phyloP scores from a whole-genome alignment of 53 echinoderm and acorn worm species.

The Patiria pectinifera region DNA sequence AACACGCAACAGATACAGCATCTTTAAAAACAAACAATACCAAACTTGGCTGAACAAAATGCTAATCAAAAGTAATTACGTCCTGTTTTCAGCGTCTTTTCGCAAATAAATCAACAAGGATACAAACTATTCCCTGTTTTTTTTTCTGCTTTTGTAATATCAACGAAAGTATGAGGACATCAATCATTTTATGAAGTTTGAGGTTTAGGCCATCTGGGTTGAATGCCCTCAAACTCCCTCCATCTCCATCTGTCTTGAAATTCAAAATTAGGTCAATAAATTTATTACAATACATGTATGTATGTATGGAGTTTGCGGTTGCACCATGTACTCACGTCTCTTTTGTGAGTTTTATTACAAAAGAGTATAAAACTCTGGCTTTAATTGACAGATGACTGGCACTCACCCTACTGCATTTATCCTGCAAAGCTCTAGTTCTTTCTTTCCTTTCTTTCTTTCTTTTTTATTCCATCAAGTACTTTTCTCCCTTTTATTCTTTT shows the following conservation, averaged over 20 bases:
- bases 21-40: too few species aligned
- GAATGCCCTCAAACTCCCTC: constrained; percentile 29
- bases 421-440: constrained; percentile 22
- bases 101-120: too few species aligned
- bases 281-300: constrained; percentile 2
- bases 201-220: not conserved
- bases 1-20: not conserved
- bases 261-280: constrained; percentile 48
- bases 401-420: constrained; percentile 34
- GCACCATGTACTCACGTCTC: too few species aligned
- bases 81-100: too few species aligned
- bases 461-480: not conserved
- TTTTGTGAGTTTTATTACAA: not conserved
- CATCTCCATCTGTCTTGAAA: constrained; percentile 42
- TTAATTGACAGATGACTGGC: constrained; percentile 57
- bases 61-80: too few species aligned
- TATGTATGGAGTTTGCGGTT: too few species aligned
- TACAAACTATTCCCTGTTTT: too few species aligned
- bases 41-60: too few species aligned
- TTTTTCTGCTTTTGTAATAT: not conserved
- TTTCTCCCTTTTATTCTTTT: constrained; percentile 6
- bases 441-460: not conserved
- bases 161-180: not conserved
- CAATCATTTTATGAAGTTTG: not conserved
- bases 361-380: not conserved